Evolutionary conservation across 2,113 vertebrate genomes (phyloP), one percentile per base, ranked within the genome.

Genomic region (Phalacrocorax aristotelis): DNA sequence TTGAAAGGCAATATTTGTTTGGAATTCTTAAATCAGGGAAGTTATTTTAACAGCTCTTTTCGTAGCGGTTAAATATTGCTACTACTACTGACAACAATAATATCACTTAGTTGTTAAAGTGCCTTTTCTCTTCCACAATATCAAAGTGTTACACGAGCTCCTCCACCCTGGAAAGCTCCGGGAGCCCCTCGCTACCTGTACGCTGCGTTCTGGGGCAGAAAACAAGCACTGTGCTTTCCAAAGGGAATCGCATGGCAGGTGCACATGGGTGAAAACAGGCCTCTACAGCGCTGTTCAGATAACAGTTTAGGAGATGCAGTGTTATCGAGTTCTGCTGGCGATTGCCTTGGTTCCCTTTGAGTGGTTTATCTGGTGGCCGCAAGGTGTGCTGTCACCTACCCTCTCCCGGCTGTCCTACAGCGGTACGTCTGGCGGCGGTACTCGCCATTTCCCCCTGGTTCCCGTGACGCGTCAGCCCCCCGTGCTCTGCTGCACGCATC

Each of bases 391-490:
- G 7, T 36, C 32, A 3, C 6, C 23, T 21, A 3, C 26, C 34
- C 29, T 49, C 20, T 23, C 4, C 38, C 17, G 15, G 36, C 62
- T 18, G 23, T 34, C 3, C 29, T 7, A 3, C 23, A 20, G 75
- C 1, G 9, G 7, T 15, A 6, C 2, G 2, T 19, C 48, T n/a
- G 69, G 4, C 6, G 40, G 49, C 6, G 32, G 21, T 15, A 27
- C 62, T 61, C 38, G 0, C 25, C 21, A 1, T 10, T 22, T 30
- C 8, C n/a, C 15, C 7, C 0, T 6, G 64, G 9, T 42, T 62
- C 29, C 71, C 30, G 13, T 10, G 42, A 3, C 7, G 13, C 0
- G 21, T 36, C 13, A 6, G 19, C 13, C 30, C 36, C 23, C 52
- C 3, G 22, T 10, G 57, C 60, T 30, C 20, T 32, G 62, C 12